Base-by-base conservation (phyloP, 2,113 vertebrate species). In the Hippoglossus stenolepis region DNA sequence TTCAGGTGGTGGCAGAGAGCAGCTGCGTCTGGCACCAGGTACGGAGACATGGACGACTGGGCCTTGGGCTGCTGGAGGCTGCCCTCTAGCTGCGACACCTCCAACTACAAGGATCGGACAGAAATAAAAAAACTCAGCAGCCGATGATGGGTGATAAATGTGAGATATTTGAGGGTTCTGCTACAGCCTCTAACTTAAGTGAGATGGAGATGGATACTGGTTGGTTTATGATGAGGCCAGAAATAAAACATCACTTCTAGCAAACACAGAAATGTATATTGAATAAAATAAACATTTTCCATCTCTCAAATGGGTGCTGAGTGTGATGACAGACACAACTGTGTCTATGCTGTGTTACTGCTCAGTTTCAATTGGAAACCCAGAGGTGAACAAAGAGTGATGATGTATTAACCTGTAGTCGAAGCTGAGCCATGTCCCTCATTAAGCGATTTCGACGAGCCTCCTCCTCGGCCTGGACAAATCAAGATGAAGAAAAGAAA, bases 341-440 rank as follows among this genome's bases (percentile, higher is more conserved):
- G 49, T 20, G 49, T 2, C 18, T 18, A 7, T 20, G 13, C 43
- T 14, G 43, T 13, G 11, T 45, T 45, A 15, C 13, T 45, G 43
- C 43, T 45, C 43, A 3, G 13, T 45, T 45, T 45, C 43, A 45
- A 45, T 15, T 2, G 43, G 13, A 51, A 51, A 51, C 5, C 49
- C 18, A 54, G 2, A n/a, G 8, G 18, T 54, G 14, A 58, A 58
- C 11, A 58, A 28, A 15, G 4, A 58, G 57, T 4, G 35, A 10
- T 6, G n/a, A 7, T 31, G 8, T 2, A 54, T 68, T 60, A 73
- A 98, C 98, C 97, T 99, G 97, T 4, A 99, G 94, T 0, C 98
- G 95, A 0, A 99, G 96, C 93, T 99, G 98, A 6, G 98, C 98
- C 98, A 99, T 99, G 77, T 99, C 98, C 23, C 97, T 94, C 98